Percentiles rank a stretch among this genome's conserved stretches.
Evolutionary conservation across 2,797 vertebrate species (phyloP).

Genomic region (Molossus alvarezi): DNA sequence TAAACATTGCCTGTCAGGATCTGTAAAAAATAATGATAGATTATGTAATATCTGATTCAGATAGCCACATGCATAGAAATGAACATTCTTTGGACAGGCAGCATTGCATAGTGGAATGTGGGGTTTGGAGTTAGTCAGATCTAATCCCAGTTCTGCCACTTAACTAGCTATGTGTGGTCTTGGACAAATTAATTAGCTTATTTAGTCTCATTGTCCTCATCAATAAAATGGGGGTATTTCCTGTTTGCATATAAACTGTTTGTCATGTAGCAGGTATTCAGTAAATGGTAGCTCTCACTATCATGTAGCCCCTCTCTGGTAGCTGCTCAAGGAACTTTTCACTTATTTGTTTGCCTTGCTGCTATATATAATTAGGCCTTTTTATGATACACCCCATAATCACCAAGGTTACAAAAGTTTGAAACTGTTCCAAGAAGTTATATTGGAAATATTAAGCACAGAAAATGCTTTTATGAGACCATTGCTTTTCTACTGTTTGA

Average conservation of each 20-base stretch:
- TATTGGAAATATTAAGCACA: slow-evolving; percentile 71
- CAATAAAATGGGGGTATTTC: slow-evolving; percentile 40
- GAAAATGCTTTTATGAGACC: slow-evolving; percentile 66
- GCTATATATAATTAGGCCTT: slow-evolving; percentile 74
- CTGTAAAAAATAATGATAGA: slow-evolving; percentile 19
- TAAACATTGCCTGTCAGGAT: slow-evolving; percentile 28
- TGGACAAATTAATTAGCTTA: slow-evolving; percentile 45
- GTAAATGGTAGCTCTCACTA: slow-evolving; percentile 36
- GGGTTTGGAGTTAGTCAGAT: slow-evolving; percentile 3
- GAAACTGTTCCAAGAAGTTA: slow-evolving; percentile 73
- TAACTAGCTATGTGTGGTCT: slow-evolving; percentile 28
- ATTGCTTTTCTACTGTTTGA: slow-evolving; percentile 66
- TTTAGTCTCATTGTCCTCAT: slow-evolving; percentile 45
- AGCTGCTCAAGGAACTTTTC: slow-evolving; percentile 62
- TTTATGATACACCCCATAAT: slow-evolving; percentile 70
- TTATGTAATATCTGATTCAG: not conserved
- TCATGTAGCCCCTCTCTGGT: slow-evolving; percentile 46
- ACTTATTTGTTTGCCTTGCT: slow-evolving; percentile 60
- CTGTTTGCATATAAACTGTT: slow-evolving; percentile 41
- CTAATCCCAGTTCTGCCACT: slow-evolving; percentile 19
- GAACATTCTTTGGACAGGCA: slow-evolving; percentile 40
- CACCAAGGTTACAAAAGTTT: slow-evolving; percentile 72
- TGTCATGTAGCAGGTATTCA: slow-evolving; percentile 57
- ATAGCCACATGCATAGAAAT: slow-evolving; percentile 7
- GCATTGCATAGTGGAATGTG: not conserved